Evolutionary conservation across 1,140 invertebrate species (phyloP), one percentile per base, ranked within the genome.

Genomic region (Lepidotrigona ventralis): DNA sequence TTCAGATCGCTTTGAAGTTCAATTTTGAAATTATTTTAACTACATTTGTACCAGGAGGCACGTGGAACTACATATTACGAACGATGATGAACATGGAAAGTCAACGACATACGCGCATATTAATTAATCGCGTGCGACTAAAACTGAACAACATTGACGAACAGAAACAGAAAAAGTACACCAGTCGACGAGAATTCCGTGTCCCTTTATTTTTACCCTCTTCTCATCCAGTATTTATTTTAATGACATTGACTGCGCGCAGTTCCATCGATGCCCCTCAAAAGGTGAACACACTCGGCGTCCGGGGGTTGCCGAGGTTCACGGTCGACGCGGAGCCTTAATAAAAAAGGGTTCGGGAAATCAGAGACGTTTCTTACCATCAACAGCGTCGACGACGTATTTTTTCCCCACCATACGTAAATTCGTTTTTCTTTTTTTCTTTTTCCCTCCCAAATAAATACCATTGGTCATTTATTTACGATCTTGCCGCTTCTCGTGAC

Each of bases 381-480:
- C 54, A 46, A 8, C 39, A 46, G 39, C 39, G 39, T 46, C 6
- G 39, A 46, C 39, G 69, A n/a, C 12, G 64, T 64, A 73, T 75
- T 29, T 88, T 90, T 88, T 74, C 79, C 68, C 81, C 74, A 74
- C 79, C 74, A 72, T 85, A 84, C 83, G 85, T 89, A 90, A 88
- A 91, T 90, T 92, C 90, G 87, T 88, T 90, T 91, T 90, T 90
- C 91, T 8, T 39, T 39, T 8, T 8, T 8, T 8, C 0, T 8
- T 8, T n/a, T 5, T 4, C 6, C 39, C 26, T 85, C 84, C 80
- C 88, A 89, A 92, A 91, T 90, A 90, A 90, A 91, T 90, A 89
- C 74, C 39, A 68, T 84, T 72, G 86, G 87, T 87, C 89, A 91
- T 91, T 92, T 91, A 91, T 92, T 89, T 88, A 81, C 88, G 72